Evolutionary conservation across 2,797 vertebrate species (phyloP).

Genomic region (Sebastes miniatus): DNA sequence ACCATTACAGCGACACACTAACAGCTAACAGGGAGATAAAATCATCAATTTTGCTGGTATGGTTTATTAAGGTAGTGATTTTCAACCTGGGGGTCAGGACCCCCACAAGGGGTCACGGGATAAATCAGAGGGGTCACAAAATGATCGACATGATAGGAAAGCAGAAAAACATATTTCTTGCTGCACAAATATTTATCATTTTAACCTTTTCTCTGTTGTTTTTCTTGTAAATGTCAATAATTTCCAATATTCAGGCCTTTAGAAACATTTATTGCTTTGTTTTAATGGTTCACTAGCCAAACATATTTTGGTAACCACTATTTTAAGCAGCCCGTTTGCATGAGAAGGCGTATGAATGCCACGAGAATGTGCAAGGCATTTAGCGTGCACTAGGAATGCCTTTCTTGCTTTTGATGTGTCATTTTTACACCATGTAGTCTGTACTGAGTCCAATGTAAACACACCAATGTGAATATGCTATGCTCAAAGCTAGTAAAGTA

Average conservation of each 20-base stretch:
- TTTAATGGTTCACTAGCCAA: not conserved
- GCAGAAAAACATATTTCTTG: not conserved
- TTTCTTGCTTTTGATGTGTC: too few species aligned
- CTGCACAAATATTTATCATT: not conserved
- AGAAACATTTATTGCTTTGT: not conserved
- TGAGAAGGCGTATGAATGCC: too few species aligned
- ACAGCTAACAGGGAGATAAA: not conserved
- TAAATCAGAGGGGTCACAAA: not conserved
- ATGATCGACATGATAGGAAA: not conserved
- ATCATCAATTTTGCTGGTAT: not conserved
- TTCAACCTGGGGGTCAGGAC: not conserved
- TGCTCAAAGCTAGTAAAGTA: too few species aligned
- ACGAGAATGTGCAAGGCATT: too few species aligned
- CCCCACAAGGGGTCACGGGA: too few species aligned
- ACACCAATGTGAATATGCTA: too few species aligned
- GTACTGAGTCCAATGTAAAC: too few species aligned
- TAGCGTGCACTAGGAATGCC: too few species aligned
- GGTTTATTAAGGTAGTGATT: not conserved
- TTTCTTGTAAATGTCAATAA: not conserved
- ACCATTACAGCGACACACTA: not conserved
- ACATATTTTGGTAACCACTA: fast-evolving
- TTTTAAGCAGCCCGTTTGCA: too few species aligned
- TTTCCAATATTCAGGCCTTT: not conserved
- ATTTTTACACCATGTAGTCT: too few species aligned
- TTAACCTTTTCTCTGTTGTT: not conserved